Base-by-base conservation (phyloP, 2,113 vertebrate species). In the Vimba vimba region DNA sequence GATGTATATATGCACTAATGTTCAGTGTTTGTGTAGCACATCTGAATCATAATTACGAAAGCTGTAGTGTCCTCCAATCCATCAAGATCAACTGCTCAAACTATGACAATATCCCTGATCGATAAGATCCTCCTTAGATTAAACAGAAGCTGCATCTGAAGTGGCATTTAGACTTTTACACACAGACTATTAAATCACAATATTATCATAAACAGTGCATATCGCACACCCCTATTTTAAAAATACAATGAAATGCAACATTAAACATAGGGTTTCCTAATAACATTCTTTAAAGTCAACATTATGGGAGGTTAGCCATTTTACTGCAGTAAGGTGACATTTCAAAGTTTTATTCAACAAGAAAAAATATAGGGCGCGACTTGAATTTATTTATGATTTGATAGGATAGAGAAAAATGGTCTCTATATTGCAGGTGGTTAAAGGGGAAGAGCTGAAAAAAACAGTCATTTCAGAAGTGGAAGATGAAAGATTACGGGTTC, bases 1-100 rank as follows among this genome's bases (percentile, higher is more conserved):
- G 74, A 88, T 88, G 69, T 25, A 69, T 85, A 87, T 80, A 71
- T 90, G 89, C 19, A 81, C 43, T 60, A 30, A 80, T 79, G 43
- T 83, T 68, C 43, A 57, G 33, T 30, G 77, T 43, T 50, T 79
- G 78, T 25, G 66, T 33, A 52, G 59, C n/a, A 47, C 9, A 45
- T 64, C 59, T 80, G 79, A 47, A 13, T 80, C 39, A 64, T 47
- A 25, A 79, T 60, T 79, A n/a, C 21, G 12, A 15, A 45, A 64
- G 13, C 43, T 45, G 78, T 39, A 21, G n/a, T 43, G 57, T 60
- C 12, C 23, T 25, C 57, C 21, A 27, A 17, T 15, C 12, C 36
- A 9, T 79, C 50, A 57, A 30, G 2, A 33, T 57, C 21, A 57
- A 15, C 36, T 27, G 1, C 71, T 74, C 39, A 74, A 47, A 45